Evolutionary conservation across 2,888 invertebrate species (phyloP).

Genomic region (Ectemnius cavifrons): DNA sequence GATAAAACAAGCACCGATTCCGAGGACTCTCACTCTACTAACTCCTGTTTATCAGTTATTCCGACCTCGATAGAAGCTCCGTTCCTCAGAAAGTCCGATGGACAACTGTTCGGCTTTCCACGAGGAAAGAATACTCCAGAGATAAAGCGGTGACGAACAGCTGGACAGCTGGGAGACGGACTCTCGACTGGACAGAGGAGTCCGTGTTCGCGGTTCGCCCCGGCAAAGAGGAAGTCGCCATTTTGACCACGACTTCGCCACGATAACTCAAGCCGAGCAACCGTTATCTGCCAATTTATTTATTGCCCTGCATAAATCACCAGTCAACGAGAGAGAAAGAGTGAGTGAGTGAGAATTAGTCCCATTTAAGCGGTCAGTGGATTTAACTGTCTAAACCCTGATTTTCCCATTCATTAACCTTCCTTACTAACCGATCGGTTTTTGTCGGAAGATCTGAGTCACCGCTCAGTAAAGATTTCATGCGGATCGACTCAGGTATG

Average conservation of each 20-base stretch:
- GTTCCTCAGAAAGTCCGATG: background rate
- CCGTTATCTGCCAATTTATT: constrained; percentile 64
- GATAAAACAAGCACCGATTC: background rate
- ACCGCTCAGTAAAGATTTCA: too few relatives aligned
- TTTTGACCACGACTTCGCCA: constrained; percentile 56
- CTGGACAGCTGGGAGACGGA: background rate
- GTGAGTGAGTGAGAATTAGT: background rate
- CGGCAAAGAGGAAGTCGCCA: constrained; percentile 61
- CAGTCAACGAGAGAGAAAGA: constrained; percentile 6
- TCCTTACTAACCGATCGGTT: too few relatives aligned
- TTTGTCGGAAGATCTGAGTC: too few relatives aligned
- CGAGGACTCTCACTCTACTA: background rate
- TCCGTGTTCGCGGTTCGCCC: constrained; percentile 33
- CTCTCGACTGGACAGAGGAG: constrained; percentile 3
- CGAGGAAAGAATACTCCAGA: background rate
- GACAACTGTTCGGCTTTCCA: background rate
- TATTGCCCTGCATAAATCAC: constrained; percentile 61
- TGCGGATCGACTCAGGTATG: too few relatives aligned
- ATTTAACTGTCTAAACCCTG: too few relatives aligned
- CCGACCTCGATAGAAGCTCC: background rate
- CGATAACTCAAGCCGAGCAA: constrained; percentile 52
- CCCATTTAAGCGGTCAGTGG: too few relatives aligned
- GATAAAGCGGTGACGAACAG: background rate
- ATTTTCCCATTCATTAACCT: too few relatives aligned
- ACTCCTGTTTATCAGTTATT: background rate